phyloP scores from a whole-genome alignment of 1,140 invertebrate species.

The Leucophenga varia region DNA sequence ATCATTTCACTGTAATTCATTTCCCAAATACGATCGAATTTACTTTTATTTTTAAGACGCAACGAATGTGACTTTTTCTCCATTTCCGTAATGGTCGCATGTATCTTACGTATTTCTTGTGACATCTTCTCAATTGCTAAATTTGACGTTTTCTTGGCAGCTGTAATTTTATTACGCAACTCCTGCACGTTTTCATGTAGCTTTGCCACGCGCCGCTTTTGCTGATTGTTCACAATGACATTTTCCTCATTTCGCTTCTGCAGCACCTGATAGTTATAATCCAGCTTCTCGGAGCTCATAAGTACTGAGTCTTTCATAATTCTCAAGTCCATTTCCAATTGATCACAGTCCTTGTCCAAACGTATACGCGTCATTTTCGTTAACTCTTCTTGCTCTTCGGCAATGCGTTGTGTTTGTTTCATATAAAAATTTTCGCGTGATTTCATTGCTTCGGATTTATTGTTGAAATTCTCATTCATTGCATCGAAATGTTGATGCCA shows the following conservation, averaged over 20 bases:
- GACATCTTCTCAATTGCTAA: conserved; percentile 62
- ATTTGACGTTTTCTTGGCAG: no score
- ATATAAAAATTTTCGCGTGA: conserved; percentile 63
- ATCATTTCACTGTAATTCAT: conserved; percentile 68
- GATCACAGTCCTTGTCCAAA: conserved; percentile 70
- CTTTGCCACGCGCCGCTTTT: conserved; percentile 79
- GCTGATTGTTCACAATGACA: conserved; percentile 76
- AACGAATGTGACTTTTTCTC: conserved; percentile 69
- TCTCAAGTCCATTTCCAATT: conserved; percentile 75
- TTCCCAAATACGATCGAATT: conserved; percentile 63
- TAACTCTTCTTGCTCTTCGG: conserved; percentile 69
- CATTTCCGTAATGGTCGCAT: conserved; percentile 66
- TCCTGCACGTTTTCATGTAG: conserved; percentile 64
- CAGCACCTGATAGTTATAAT: conserved; percentile 82
- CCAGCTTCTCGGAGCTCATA: conserved; percentile 82
- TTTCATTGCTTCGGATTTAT: conserved; percentile 57
- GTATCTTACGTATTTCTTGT: conserved; percentile 64
- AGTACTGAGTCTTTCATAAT: conserved; percentile 70
- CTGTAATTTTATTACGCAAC: no score
- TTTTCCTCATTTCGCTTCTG: conserved; percentile 86
- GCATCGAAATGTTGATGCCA: conserved; percentile 71
- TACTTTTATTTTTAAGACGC: conserved; percentile 62
- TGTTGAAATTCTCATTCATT: conserved; percentile 65
- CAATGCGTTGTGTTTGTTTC: conserved; percentile 62
- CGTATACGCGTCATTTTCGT: conserved; percentile 69